These are phyloP conservation scores for Nannoperca obscura DNA, from an alignment of 2,797 vertebrate species.

Conservation along the genomic window DNA sequence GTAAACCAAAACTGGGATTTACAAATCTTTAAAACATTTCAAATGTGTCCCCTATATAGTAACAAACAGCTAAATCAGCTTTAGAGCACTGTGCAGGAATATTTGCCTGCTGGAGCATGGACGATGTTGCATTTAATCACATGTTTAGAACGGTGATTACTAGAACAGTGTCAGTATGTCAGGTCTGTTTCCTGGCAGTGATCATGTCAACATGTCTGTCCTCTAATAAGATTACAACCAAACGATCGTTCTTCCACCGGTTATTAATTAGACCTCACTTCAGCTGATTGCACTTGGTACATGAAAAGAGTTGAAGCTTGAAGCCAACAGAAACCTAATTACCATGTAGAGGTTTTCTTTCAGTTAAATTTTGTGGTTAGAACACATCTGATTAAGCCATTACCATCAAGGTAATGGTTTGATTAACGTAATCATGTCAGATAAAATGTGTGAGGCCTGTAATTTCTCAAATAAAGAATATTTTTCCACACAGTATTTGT, in stretches of 20 bases:
- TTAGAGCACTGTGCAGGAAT: background rate
- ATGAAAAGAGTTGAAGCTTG: background rate
- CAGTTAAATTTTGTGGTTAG: background rate
- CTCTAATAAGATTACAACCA: slow-evolving; percentile 33
- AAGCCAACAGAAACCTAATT: background rate
- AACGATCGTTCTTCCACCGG: slow-evolving; percentile 2
- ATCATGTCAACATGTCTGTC: slow-evolving; percentile 7
- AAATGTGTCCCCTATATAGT: slow-evolving; percentile 28
- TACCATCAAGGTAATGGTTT: background rate
- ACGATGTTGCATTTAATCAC: background rate
- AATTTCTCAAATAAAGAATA: background rate
- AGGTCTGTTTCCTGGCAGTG: slow-evolving; percentile 13
- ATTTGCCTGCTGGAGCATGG: background rate
- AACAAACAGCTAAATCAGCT: slow-evolving; percentile 15
- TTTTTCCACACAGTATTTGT: background rate
- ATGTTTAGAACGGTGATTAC: too few relatives aligned
- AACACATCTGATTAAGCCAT: background rate
- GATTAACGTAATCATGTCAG: background rate
- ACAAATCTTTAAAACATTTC: too few relatives aligned
- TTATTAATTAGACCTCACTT: background rate
- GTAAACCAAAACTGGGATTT: slow-evolving; percentile 16
- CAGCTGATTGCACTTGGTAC: background rate
- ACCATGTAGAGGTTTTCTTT: background rate
- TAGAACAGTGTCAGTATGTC: slow-evolving; percentile 1
- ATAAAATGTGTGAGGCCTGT: background rate